phyloP scores from a whole-genome alignment of 2,888 invertebrate species.

The Laspeyria flexula region DNA sequence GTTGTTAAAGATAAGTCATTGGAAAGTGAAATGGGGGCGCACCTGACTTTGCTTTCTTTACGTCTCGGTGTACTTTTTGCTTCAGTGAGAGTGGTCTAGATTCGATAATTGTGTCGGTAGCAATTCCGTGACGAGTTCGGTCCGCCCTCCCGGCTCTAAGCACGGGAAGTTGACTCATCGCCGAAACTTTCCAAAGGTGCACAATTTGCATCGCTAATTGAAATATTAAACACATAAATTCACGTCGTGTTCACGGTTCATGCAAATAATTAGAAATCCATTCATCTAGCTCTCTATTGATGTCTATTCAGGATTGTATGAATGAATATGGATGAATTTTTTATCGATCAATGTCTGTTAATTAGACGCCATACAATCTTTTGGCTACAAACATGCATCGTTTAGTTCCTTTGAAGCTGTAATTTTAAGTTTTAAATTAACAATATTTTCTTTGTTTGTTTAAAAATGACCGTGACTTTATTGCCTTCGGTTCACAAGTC shows the following conservation, averaged over 20 bases:
- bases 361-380: constrained; percentile 22
- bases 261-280: constrained; percentile 49
- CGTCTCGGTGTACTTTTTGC: constrained; percentile 81
- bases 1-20: constrained; percentile 69
- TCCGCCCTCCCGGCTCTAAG: constrained; percentile 57
- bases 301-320: constrained; percentile 32
- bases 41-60: constrained; percentile 84
- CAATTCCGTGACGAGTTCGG: constrained; percentile 71
- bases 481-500: constrained; percentile 4
- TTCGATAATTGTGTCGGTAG: constrained; percentile 82
- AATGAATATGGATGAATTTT: constrained; percentile 43
- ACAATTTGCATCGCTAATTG: constrained; percentile 48
- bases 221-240: constrained; percentile 41
- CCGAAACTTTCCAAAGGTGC: constrained; percentile 39
- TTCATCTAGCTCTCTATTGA: constrained; percentile 41
- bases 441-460: constrained; percentile 3
- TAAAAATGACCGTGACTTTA: constrained; percentile 3
- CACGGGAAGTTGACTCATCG: constrained; percentile 51
- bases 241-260: constrained; percentile 36
- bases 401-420: constrained; percentile 18
- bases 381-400: constrained; percentile 12
- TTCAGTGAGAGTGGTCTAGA: constrained; percentile 85
- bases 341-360: constrained; percentile 27
- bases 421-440: background rate
- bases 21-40: constrained; percentile 85